Conservation (phyloP, 2,113 vertebrate species). For the Cygnus buccinator region DNA sequence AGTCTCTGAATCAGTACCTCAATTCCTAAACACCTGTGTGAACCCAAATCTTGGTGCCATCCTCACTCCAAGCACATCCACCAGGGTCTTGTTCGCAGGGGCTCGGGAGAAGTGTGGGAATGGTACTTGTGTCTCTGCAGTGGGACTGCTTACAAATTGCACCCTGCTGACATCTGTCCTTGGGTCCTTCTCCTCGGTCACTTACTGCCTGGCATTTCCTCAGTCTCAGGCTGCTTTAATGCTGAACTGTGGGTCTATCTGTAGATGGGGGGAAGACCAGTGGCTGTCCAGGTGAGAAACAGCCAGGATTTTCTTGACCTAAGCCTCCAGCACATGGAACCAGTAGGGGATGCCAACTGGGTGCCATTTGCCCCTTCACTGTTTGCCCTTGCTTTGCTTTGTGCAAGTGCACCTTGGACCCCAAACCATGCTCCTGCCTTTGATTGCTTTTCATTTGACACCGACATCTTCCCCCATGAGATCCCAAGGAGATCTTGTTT, state of each 20-base stretch:
- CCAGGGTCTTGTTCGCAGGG: background rate
- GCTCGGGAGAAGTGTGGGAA: background rate
- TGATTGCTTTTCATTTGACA: background rate
- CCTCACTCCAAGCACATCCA: background rate
- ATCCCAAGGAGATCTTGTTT: background rate
- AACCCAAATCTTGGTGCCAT: background rate
- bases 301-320: background rate
- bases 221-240: background rate
- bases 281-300: background rate
- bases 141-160: background rate
- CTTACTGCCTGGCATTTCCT: background rate
- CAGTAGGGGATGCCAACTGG: background rate
- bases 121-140: background rate
- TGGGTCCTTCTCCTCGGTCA: background rate
- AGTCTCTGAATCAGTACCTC: background rate
- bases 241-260: background rate
- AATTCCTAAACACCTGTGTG: background rate
- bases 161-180: background rate
- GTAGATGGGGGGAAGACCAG: background rate
- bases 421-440: background rate
- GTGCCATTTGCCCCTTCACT: background rate
- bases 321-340: background rate
- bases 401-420: background rate
- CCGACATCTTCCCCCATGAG: rapidly evolving
- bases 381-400: background rate